Percentiles rank a stretch among this genome's conserved stretches.
Conservation (phyloP, 2,888 invertebrate species). For the Herminia tarsipennalis region DNA sequence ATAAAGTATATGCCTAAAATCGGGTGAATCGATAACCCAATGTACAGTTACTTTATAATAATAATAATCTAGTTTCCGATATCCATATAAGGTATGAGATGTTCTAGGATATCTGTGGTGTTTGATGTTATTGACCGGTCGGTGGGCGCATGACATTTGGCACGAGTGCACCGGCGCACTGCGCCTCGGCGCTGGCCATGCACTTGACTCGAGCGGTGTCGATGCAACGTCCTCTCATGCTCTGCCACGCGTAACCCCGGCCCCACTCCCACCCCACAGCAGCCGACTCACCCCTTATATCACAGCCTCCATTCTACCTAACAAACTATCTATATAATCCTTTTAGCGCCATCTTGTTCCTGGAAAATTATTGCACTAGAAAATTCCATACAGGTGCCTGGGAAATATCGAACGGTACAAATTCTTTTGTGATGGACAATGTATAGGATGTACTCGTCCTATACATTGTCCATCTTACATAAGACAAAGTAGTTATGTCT, state of each 20-base stretch:
- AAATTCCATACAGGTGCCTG: constrained; percentile 20
- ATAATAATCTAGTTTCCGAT: too few species aligned
- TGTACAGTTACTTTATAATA: too few species aligned
- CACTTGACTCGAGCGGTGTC: constrained; percentile 73
- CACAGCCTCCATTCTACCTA: constrained; percentile 31
- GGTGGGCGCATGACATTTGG: constrained; percentile 68
- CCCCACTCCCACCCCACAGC: constrained; percentile 39
- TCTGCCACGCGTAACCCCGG: constrained; percentile 57
- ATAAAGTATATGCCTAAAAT: too few species aligned
- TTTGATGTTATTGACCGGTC: constrained; percentile 72
- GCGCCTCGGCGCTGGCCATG: constrained; percentile 63
- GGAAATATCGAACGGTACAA: constrained; percentile 1
- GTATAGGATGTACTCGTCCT: too few species aligned
- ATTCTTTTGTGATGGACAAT: too few species aligned
- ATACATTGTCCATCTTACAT: too few species aligned
- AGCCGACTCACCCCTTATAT: constrained; percentile 32
- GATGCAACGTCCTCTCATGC: constrained; percentile 75
- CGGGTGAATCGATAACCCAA: too few species aligned
- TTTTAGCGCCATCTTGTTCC: constrained; percentile 54
- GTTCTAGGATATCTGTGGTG: constrained; percentile 15
- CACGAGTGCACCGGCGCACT: constrained; percentile 70
- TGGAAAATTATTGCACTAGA: constrained; percentile 34
- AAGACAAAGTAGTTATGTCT: too few species aligned
- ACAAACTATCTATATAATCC: constrained; percentile 43
- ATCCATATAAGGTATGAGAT: constrained; percentile 10